phyloP scores from a whole-genome alignment of 1,140 invertebrate genomes.

The Drosophila sp. region DNA sequence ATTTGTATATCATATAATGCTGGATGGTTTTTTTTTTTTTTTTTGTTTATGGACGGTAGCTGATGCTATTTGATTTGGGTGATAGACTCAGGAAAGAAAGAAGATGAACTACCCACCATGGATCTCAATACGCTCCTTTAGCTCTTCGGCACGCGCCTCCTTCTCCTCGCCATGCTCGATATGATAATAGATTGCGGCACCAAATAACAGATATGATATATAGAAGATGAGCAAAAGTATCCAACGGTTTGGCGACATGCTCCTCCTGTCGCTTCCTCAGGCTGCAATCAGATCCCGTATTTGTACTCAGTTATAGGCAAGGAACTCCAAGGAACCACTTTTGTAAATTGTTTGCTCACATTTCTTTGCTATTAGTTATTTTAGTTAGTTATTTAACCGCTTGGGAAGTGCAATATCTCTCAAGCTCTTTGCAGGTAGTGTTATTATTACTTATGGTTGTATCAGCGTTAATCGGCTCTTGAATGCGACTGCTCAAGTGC shows the following conservation, averaged over 20 bases:
- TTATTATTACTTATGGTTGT: conserved; percentile 67
- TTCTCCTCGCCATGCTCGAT: conserved; percentile 90
- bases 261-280: conserved; percentile 58
- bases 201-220: conserved; percentile 90
- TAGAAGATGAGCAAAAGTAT: conserved; percentile 90
- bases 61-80: not conserved
- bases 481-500: conserved; percentile 74
- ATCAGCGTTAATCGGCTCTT: conserved; percentile 68
- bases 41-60: conserved; percentile 13
- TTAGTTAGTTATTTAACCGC: not conserved
- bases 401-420: conserved; percentile 34
- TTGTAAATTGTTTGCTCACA: conserved; percentile 38
- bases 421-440: conserved; percentile 22
- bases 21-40: conserved; percentile 12
- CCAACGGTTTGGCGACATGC: conserved; percentile 93
- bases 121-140: conserved; percentile 88
- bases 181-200: conserved; percentile 91
- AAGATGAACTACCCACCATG: conserved; percentile 87
- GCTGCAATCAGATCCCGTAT: conserved; percentile 23
- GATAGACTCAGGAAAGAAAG: not conserved
- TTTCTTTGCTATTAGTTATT: not conserved
- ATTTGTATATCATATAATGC: conserved; percentile 18
- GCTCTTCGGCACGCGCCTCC: conserved; percentile 86
- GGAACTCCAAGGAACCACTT: not conserved
- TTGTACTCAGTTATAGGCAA: not conserved